phyloP scores from a whole-genome alignment of 1,140 invertebrate species.

The Mizuhopecten yessoensis region DNA sequence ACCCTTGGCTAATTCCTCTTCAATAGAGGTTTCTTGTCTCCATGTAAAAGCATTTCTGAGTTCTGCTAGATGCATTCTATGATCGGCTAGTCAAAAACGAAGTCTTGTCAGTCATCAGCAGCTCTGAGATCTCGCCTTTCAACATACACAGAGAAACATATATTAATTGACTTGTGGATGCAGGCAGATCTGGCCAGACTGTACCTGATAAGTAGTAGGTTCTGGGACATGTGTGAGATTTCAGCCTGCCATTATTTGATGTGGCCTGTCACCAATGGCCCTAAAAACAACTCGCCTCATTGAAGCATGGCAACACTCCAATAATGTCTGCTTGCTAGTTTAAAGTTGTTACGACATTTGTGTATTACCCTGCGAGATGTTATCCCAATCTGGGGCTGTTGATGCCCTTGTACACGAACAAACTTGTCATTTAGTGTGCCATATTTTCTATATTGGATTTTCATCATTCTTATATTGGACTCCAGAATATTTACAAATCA shows the following conservation, averaged over 20 bases:
- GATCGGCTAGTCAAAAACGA: conserved; percentile 3
- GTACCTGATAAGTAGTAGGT: not conserved
- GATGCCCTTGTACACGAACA: not conserved
- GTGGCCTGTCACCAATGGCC: not conserved
- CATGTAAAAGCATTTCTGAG: not conserved
- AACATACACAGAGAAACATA: conserved; percentile 22
- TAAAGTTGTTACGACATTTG: conserved; percentile 6
- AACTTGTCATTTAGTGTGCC: not conserved
- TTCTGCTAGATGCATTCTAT: not conserved
- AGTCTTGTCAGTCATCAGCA: not conserved
- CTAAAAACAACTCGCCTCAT: conserved; percentile 33
- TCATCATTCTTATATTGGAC: not conserved
- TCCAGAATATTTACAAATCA: too few relatives aligned
- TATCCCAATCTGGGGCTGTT: not conserved
- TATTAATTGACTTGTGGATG: not conserved
- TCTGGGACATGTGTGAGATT: conserved; percentile 3
- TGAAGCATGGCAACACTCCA: not conserved
- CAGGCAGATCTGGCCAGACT: conserved; percentile 20
- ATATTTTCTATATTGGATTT: conserved; percentile 15
- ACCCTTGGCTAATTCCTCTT: conserved; percentile 2
- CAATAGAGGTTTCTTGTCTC: not conserved
- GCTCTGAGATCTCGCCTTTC: not conserved
- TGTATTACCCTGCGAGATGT: not conserved
- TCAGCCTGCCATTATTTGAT: conserved; percentile 6
- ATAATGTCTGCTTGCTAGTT: not conserved